Base-by-base conservation (phyloP, 2,888 invertebrate species). In the Trileptium ribeirensis region DNA sequence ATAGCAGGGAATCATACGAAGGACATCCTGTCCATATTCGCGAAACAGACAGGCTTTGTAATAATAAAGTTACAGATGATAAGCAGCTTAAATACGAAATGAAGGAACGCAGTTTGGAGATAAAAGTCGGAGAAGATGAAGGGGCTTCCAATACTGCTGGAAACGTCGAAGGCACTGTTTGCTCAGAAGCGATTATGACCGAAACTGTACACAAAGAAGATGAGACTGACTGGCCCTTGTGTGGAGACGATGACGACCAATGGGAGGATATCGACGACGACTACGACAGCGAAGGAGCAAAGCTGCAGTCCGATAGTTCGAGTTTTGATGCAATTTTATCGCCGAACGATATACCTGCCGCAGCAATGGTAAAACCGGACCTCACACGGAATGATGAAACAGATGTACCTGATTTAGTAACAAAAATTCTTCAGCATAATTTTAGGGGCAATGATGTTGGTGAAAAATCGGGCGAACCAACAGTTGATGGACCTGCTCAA, bases 181-280 rank as follows among this genome's bases (percentile, higher is more conserved):
- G n/a, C n/a, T n/a, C n/a, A n/a, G n/a, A n/a, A n/a, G n/a, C n/a
- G n/a, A n/a, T n/a, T n/a, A n/a, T n/a, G n/a, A n/a, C n/a, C n/a
- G n/a, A n/a, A n/a, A n/a, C n/a, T n/a, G n/a, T n/a, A n/a, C n/a
- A n/a, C n/a, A 8, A 51, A 51, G 8, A 51, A 51, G 8, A 51
- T 51, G 8, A 51, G 24, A 15, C 24, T 51, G 51, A 51, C 24
- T 51, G 8, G 8, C 8, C 51, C 8, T 8, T 15, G 3, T 3
- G n/a, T 70, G 8, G 36, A 19, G 15, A 78, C 3, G 79, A 77
- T 36, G 77, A 78, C 15, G 79, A 37, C 29, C 34, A 78, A 67
- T 78, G 79, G 79, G 79, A 78, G 31, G 79, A 78, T 33, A 64
- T 78, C 29, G 79, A 40, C 19, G 79, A 37, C 77, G 77, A 78